Conservation (phyloP, 2,888 invertebrate species). For the Boloria euphrosyne region DNA sequence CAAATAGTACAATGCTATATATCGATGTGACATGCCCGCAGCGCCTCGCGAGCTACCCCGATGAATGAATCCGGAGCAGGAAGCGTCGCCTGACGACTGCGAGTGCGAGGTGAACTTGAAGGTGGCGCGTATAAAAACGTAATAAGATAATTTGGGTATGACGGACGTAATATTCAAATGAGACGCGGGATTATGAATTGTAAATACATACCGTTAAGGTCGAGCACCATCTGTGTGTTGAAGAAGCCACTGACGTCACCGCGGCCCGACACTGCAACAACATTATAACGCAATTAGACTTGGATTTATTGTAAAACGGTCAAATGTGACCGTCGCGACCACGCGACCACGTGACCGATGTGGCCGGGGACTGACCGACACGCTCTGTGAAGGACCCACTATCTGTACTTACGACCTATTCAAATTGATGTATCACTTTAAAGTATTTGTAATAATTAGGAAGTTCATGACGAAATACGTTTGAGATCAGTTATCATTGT, state of each 20-base stretch:
- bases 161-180: constrained; percentile 51
- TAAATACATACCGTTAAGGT: constrained; percentile 73
- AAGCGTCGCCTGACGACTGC: constrained; percentile 17
- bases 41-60: neutral
- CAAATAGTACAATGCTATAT: neutral
- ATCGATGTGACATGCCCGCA: neutral
- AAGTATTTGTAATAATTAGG: neutral
- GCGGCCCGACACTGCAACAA: constrained; percentile 77
- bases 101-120: constrained; percentile 17
- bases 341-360: neutral
- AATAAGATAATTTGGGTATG: constrained; percentile 52
- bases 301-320: neutral
- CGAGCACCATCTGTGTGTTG: constrained; percentile 79
- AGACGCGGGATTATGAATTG: constrained; percentile 39
- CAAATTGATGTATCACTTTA: constrained; percentile 12
- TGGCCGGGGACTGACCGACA: neutral
- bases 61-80: constrained; percentile 24
- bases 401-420: neutral
- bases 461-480: no score
- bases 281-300: constrained; percentile 39
- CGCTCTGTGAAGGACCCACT: no score
- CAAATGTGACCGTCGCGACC: no score
- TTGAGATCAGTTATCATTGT: neutral
- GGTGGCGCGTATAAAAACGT: constrained; percentile 51
- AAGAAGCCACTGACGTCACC: constrained; percentile 77